These are phyloP conservation scores for Leptinotarsa defecta DNA, from an alignment of 1,140 invertebrate species.

Conservation along the genomic window DNA sequence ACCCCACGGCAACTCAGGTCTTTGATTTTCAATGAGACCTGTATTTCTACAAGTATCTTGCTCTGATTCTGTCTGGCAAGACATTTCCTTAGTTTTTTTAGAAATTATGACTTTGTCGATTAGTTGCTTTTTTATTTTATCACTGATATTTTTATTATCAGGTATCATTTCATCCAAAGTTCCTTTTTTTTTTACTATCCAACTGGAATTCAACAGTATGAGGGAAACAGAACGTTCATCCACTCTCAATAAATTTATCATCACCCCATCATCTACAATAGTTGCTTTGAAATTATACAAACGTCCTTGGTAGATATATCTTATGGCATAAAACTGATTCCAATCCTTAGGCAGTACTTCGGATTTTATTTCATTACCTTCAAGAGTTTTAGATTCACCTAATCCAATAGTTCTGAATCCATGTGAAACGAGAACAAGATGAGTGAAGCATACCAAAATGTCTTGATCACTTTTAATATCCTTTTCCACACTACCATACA, in stretches of 20 bases:
- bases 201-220: constrained; percentile 48
- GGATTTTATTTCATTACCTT: constrained; percentile 64
- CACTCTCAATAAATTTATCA: constrained; percentile 52
- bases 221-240: constrained; percentile 52
- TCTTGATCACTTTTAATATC: constrained; percentile 72
- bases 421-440: constrained; percentile 73
- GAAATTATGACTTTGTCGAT: constrained; percentile 58
- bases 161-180: constrained; percentile 59
- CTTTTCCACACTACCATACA: constrained; percentile 65
- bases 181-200: constrained; percentile 46
- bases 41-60: not conserved
- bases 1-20: not conserved
- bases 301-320: constrained; percentile 68
- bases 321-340: constrained; percentile 69
- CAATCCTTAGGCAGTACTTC: constrained; percentile 73
- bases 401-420: constrained; percentile 74
- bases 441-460: constrained; percentile 69
- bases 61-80: constrained; percentile 43
- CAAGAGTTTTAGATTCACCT: constrained; percentile 70
- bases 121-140: constrained; percentile 59
- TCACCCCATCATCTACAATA: constrained; percentile 50
- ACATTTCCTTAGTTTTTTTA: constrained; percentile 40
- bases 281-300: constrained; percentile 71
- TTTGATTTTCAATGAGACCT: constrained; percentile 12
- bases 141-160: constrained; percentile 58